These are phyloP conservation scores for Cyprinodon tularosa DNA, from an alignment of 2,113 vertebrate genomes.

Conservation along the genomic window DNA sequence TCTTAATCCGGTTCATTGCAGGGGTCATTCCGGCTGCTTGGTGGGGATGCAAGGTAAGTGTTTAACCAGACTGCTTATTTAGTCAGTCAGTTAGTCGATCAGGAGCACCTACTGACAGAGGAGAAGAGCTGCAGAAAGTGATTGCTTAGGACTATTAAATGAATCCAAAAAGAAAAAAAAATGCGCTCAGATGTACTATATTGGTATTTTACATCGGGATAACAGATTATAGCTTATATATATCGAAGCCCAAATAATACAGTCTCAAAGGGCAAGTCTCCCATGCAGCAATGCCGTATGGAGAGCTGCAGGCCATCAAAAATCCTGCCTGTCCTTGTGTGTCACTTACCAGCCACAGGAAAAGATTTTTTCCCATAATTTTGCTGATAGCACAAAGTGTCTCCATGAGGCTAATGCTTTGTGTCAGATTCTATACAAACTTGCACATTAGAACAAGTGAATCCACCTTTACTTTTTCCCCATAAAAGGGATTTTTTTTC, in stretches of 20 bases:
- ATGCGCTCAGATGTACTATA: background rate
- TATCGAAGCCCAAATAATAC: constrained; percentile 18
- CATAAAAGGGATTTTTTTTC: constrained; percentile 47
- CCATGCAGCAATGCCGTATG: constrained; percentile 34
- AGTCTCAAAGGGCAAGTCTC: constrained; percentile 52
- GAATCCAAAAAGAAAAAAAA: constrained; percentile 27
- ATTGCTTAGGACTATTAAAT: constrained; percentile 56
- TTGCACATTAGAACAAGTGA: constrained; percentile 54
- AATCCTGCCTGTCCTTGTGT: constrained; percentile 68
- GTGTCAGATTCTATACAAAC: constrained; percentile 72
- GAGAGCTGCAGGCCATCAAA: constrained; percentile 40
- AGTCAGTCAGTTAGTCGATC: constrained; percentile 29
- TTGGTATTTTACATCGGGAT: background rate
- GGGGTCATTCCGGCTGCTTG: constrained; percentile 34
- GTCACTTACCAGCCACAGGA: constrained; percentile 69
- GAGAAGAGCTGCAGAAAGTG: constrained; percentile 36
- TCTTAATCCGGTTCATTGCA: constrained; percentile 33
- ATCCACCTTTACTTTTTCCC: constrained; percentile 63
- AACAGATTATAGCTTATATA: background rate
- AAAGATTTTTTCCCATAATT: constrained; percentile 36
- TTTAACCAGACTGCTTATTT: constrained; percentile 42
- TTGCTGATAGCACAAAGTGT: constrained; percentile 73
- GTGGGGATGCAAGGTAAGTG: constrained; percentile 60
- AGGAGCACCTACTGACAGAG: constrained; percentile 30
- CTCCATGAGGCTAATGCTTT: constrained; percentile 70